Base-by-base conservation (phyloP, 2,888 invertebrate species). In the Germaria angustata region DNA sequence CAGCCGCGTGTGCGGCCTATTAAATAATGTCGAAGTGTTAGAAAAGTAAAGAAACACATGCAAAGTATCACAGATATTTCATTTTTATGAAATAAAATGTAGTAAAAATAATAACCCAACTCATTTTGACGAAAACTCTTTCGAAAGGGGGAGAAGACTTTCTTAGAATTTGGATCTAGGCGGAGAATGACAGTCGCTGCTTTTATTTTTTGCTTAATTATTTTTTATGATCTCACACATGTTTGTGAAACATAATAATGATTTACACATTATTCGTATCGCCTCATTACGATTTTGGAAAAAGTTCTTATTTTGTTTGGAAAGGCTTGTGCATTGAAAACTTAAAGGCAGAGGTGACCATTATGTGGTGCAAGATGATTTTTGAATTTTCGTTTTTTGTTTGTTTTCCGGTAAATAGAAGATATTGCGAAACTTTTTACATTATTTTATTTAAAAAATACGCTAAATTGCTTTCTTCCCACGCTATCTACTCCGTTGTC, bases 211-310 rank as follows among this genome's bases (percentile, higher is more conserved):
- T 22, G 24, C 24, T 44, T 63, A 24, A 66, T 66, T 65, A 39
- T 49, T 79, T 69, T 81, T 81, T 75, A 80, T 80, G 68, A 80
- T 65, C 65, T 49, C 57, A 51, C 69, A 76, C 71, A 71, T 59
- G 76, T 66, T 66, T 57, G 11, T 51, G 80, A 36, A 65, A 46
- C 65, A 81, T 59, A 81, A 76, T 81, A 49, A 81, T 76, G 65
- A 81, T 81, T 76, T 76, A 76, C 80, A 81, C 80, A 76, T 81
- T 71, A 81, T 81, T 76, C 57, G 63, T 44, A 57, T 65, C 44
- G 49, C 57, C 24, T 65, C 57, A 71, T 76, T 71, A 71, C 57
- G 22, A 46, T 46, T 71, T n/a, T 69, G 44, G 68, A 75, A 75
- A 68, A 39, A 80, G 61, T 63, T 80, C 63, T 55, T 68, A 68